Evolutionary conservation across 2,888 invertebrate species (phyloP).

Genomic region (Tetranychus truncatus): DNA sequence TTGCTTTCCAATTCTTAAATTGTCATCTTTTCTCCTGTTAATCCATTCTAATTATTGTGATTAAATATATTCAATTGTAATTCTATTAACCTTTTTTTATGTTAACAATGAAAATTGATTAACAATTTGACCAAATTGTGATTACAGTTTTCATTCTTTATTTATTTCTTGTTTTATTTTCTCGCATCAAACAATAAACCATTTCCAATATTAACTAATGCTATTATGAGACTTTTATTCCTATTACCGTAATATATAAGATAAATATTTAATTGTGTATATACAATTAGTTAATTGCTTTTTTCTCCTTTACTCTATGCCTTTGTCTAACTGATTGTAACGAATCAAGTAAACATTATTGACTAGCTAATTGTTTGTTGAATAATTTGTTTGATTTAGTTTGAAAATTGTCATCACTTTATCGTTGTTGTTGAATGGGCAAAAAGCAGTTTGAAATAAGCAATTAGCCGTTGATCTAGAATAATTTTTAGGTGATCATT

Average conservation of each 20-base stretch:
- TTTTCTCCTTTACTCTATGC: not conserved
- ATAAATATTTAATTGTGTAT: no score
- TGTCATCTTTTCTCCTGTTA: no score
- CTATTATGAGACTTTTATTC: no score
- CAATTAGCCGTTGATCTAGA: no score
- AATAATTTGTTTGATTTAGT: not conserved
- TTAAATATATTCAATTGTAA: no score
- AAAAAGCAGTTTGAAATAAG: not conserved
- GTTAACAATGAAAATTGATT: not conserved
- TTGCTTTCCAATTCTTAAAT: no score
- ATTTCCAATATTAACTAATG: no score
- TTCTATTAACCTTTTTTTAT: no score
- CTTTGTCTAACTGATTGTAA: not conserved
- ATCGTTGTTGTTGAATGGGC: not conserved
- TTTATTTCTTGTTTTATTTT: not conserved
- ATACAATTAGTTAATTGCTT: not conserved
- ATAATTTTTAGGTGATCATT: no score
- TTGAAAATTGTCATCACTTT: not conserved
- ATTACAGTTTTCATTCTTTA: not conserved
- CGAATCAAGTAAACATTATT: not conserved
- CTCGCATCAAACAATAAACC: no score
- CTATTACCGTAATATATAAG: no score
- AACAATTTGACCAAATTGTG: not conserved
- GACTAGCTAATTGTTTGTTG: not conserved
- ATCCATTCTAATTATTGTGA: no score